Percentiles rank a stretch among this genome's conserved stretches.
Evolutionary conservation across 2,113 vertebrate species (phyloP).

Genomic region (Tachysurus fulvidraco): DNA sequence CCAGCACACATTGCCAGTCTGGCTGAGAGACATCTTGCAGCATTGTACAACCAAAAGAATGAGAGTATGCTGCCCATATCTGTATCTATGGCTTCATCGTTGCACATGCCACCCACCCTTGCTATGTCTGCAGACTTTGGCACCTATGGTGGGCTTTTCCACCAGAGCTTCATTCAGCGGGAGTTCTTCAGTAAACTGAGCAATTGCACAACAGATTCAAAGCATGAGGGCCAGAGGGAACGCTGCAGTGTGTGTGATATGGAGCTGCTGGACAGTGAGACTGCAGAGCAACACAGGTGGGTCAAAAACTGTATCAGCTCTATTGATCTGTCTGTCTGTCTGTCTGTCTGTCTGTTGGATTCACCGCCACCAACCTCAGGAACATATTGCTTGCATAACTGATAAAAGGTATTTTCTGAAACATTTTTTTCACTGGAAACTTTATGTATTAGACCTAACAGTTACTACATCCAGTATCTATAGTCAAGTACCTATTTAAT

Average conservation of each 20-base stretch:
- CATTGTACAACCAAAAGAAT: conserved; percentile 85
- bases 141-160: conserved; percentile 87
- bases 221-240: conserved; percentile 80
- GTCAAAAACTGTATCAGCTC: not conserved
- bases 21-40: conserved; percentile 80
- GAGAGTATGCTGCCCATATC: conserved; percentile 81
- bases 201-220: conserved; percentile 88
- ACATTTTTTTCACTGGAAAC: not conserved
- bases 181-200: conserved; percentile 94
- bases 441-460: not conserved
- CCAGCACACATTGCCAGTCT: conserved; percentile 64
- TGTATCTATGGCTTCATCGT: conserved; percentile 73
- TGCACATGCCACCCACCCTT: conserved; percentile 80
- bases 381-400: not conserved
- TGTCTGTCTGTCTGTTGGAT: not conserved
- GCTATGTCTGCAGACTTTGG: conserved; percentile 93
- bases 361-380: not conserved
- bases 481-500: not conserved
- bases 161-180: conserved; percentile 92
- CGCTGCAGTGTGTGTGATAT: conserved; percentile 89
- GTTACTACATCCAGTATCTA: not conserved
- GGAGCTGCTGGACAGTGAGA: conserved; percentile 90
- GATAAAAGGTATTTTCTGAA: not conserved
- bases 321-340: not conserved
- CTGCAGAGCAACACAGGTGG: conserved; percentile 95